Evolutionary conservation across 2,888 invertebrate species (phyloP).

Genomic region (Torymus auratus): DNA sequence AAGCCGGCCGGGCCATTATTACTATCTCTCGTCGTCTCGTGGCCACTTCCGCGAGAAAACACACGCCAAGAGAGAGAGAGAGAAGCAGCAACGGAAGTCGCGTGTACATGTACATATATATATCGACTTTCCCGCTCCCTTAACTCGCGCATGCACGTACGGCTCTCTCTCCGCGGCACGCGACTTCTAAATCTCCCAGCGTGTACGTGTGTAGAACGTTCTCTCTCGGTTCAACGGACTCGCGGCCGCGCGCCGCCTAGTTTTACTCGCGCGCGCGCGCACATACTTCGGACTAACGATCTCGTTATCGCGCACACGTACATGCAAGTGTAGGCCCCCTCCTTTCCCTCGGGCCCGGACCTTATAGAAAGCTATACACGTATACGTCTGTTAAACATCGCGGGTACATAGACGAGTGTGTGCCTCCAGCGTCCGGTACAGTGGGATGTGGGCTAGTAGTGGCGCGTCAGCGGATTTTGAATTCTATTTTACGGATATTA

Average conservation of each 20-base stretch:
- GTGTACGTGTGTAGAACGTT: background rate
- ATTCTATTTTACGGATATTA: too few relatives aligned
- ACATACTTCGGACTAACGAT: slow-evolving; percentile 52
- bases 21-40: slow-evolving; percentile 8
- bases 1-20: slow-evolving; percentile 22
- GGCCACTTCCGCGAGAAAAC: too few relatives aligned
- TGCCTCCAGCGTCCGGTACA: too few relatives aligned
- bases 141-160: background rate
- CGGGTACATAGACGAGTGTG: too few relatives aligned
- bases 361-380: slow-evolving; percentile 27
- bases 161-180: slow-evolving; percentile 22
- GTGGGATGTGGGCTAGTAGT: too few relatives aligned
- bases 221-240: slow-evolving; percentile 3
- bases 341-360: background rate
- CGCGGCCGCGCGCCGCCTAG: background rate
- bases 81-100: too few relatives aligned
- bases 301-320: slow-evolving; percentile 50
- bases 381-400: too few relatives aligned
- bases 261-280: background rate
- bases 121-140: slow-evolving; percentile 5
- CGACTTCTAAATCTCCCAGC: slow-evolving; percentile 51
- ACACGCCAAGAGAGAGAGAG: too few relatives aligned
- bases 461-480: too few relatives aligned
- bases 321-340: too few relatives aligned
- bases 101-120: too few relatives aligned